Conservation (phyloP, 1,140 invertebrate species). For the Xylocopa sonorina region DNA sequence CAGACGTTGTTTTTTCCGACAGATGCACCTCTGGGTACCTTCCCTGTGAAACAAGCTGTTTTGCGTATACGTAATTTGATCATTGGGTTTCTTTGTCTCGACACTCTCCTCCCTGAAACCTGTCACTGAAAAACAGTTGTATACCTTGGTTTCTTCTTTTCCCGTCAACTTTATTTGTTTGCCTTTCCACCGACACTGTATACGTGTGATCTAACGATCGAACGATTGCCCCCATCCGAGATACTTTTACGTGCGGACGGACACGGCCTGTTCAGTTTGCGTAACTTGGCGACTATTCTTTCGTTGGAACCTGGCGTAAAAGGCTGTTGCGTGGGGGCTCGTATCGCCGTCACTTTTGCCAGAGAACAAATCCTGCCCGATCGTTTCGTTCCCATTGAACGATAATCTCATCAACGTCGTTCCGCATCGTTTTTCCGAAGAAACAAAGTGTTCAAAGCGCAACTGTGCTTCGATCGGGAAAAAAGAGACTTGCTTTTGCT, state of each 20-base stretch:
- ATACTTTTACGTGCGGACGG: conserved; percentile 30
- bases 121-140: conserved; percentile 46
- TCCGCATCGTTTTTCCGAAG: not conserved
- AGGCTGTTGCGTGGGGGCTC: not conserved
- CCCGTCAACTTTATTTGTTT: conserved; percentile 21
- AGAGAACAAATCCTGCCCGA: not conserved
- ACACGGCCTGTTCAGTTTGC: no score
- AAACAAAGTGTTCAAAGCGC: not conserved
- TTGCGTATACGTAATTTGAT: conserved; percentile 50
- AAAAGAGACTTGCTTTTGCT: no score
- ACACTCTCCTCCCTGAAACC: conserved; percentile 61
- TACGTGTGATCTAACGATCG: not conserved
- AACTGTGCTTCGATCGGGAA: no score
- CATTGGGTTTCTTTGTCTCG: conserved; percentile 64
- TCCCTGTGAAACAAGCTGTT: conserved; percentile 58
- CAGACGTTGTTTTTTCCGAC: conserved; percentile 74
- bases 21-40: conserved; percentile 82
- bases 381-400: not conserved
- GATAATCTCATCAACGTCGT: not conserved
- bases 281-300: no score
- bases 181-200: not conserved
- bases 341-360: not conserved
- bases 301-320: no score
- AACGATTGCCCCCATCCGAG: not conserved
- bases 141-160: conserved; percentile 39